These are phyloP conservation scores for Crossoptilon crossoptilon DNA, from an alignment of 2,797 vertebrate species.

Conservation along the genomic window DNA sequence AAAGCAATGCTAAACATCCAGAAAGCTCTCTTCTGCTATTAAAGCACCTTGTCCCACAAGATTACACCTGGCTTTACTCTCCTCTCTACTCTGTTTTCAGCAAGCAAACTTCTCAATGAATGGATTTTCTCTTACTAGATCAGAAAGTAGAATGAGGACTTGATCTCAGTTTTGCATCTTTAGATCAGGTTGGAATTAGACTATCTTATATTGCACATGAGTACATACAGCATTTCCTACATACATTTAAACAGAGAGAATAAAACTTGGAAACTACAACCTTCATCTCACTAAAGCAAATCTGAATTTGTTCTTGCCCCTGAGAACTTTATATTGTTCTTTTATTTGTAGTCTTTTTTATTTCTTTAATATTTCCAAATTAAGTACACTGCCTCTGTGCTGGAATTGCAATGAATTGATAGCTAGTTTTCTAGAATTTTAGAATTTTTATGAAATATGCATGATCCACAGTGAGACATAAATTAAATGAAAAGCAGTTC, in stretches of 20 bases:
- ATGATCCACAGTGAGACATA: neutral
- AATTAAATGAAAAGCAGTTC: neutral
- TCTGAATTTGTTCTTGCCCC: neutral
- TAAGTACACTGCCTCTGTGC: neutral
- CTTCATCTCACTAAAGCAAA: neutral
- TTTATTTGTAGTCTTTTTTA: neutral
- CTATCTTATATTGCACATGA: neutral
- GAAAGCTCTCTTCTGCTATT: neutral
- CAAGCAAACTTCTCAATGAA: neutral
- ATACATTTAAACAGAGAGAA: neutral
- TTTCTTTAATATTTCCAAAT: neutral
- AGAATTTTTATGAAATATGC: neutral
- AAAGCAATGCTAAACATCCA: accelerated
- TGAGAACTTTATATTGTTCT: neutral
- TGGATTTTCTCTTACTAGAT: neutral
- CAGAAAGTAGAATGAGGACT: neutral
- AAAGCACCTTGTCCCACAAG: neutral
- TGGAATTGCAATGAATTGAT: neutral
- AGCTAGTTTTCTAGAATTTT: neutral
- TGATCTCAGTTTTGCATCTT: neutral
- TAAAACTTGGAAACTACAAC: neutral
- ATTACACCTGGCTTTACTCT: accelerated
- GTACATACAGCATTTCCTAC: accelerated
- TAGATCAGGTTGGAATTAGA: neutral
- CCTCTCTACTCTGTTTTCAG: neutral